Conservation (phyloP, 2,113 vertebrate species). For the Myotis lucifugus region DNA sequence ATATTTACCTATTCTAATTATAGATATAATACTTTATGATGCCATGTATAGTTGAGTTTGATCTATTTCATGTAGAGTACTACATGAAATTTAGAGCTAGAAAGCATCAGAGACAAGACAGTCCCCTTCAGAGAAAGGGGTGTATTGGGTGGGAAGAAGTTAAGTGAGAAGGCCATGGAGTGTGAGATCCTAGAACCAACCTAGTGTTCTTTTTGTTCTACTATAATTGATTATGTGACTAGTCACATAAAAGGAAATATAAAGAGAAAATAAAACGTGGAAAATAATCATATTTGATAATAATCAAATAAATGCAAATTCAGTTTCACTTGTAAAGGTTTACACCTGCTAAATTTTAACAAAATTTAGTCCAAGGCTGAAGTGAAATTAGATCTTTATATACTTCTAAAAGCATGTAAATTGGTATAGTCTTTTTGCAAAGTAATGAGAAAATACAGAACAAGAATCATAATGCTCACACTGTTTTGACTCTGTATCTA, state of each 20-base stretch:
- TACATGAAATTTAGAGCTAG: neutral
- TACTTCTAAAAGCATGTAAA: neutral
- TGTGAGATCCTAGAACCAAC: neutral
- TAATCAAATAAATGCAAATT: slow-evolving; percentile 46
- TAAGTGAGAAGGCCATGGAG: neutral
- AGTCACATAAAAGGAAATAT: neutral
- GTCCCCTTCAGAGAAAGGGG: neutral
- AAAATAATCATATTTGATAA: slow-evolving; percentile 22
- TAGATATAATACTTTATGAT: neutral
- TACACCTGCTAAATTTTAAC: neutral
- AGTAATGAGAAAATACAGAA: neutral
- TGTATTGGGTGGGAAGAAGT: neutral
- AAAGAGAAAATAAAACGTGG: slow-evolving; percentile 39
- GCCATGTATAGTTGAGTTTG: neutral
- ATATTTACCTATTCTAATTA: neutral
- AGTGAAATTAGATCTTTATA: neutral
- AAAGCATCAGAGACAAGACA: neutral
- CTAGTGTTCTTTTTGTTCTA: neutral
- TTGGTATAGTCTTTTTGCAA: neutral
- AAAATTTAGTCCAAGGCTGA: neutral
- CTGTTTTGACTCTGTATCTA: slow-evolving; percentile 31
- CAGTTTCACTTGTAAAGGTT: slow-evolving; percentile 16
- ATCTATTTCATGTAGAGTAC: neutral
- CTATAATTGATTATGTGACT: neutral
- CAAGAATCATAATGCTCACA: neutral